Percentiles rank a stretch among this genome's conserved stretches.
phyloP scores from a whole-genome alignment of 2,797 vertebrate genomes.

The Enteromius anoplus region DNA sequence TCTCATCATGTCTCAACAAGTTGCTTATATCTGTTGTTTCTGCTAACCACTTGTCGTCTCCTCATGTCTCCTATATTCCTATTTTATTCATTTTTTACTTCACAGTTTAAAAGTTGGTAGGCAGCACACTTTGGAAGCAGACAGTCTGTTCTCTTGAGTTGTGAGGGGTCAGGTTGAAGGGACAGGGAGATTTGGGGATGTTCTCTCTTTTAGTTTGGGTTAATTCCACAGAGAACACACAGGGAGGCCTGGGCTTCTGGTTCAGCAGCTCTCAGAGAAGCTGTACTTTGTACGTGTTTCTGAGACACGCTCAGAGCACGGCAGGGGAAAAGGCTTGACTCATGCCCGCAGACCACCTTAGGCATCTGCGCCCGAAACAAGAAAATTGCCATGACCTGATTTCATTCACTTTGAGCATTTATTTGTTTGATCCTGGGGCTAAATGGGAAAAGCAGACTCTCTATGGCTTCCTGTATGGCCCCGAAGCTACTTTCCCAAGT shows the following conservation, averaged over 20 bases:
- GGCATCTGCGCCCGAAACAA: conserved; percentile 33
- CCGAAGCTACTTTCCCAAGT: conserved; percentile 23
- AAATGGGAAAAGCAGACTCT: conserved; percentile 32
- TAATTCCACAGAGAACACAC: conserved; percentile 22
- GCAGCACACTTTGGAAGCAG: not conserved
- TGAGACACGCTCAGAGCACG: not conserved
- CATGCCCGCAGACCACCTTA: conserved; percentile 30
- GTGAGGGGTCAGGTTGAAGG: conserved; percentile 4
- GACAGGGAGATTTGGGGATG: conserved; percentile 1
- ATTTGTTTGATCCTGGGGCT: conserved; percentile 52
- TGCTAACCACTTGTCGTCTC: not conserved
- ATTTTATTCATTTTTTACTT: not conserved
- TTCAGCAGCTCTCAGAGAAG: conserved; percentile 34
- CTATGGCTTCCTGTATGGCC: conserved; percentile 14
- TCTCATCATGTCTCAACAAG: not conserved
- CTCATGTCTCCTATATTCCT: not conserved
- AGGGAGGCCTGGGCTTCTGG: conserved; percentile 18
- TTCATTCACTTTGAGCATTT: conserved; percentile 48
- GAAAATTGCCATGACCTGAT: conserved; percentile 37
- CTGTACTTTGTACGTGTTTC: conserved; percentile 22
- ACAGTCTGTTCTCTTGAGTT: not conserved
- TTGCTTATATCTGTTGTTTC: not conserved
- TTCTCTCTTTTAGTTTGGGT: conserved; percentile 27
- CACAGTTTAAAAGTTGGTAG: not conserved
- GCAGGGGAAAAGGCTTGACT: conserved; percentile 10